phyloP scores from a whole-genome alignment of 2,797 vertebrate genomes.

The Artibeus jamaicensis region DNA sequence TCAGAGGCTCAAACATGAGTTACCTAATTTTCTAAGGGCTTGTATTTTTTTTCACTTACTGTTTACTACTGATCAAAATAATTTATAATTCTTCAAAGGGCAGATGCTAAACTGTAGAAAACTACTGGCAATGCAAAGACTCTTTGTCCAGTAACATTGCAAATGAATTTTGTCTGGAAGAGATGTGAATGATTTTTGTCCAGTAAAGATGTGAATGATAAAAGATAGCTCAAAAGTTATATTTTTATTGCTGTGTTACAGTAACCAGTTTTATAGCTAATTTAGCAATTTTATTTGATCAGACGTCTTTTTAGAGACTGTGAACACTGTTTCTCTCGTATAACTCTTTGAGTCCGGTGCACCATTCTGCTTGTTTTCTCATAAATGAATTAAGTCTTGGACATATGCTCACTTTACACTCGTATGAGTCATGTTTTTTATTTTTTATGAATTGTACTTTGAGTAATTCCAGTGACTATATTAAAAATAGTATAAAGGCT shows the following conservation, averaged over 20 bases:
- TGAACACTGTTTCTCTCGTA: neutral
- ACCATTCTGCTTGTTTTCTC: neutral
- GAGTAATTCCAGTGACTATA: neutral
- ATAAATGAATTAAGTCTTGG: neutral
- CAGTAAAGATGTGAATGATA: neutral
- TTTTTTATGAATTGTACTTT: neutral
- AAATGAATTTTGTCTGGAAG: neutral
- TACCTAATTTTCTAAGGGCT: neutral
- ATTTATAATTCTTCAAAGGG: neutral
- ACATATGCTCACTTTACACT: neutral
- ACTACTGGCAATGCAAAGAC: neutral
- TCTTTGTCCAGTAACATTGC: neutral
- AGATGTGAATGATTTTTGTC: neutral
- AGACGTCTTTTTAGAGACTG: neutral
- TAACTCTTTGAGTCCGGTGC: neutral
- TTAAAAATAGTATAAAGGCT: neutral
- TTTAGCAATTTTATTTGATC: neutral
- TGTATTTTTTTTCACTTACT: neutral
- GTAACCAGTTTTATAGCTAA: neutral
- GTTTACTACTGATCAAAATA: neutral
- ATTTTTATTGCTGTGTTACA: neutral
- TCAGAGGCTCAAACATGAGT: neutral
- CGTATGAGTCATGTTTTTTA: neutral
- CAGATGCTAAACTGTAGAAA: neutral
- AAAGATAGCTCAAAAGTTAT: neutral